These are phyloP conservation scores for Neolamprologus fasciatus DNA, from an alignment of 2,113 vertebrate species.

Conservation along the genomic window DNA sequence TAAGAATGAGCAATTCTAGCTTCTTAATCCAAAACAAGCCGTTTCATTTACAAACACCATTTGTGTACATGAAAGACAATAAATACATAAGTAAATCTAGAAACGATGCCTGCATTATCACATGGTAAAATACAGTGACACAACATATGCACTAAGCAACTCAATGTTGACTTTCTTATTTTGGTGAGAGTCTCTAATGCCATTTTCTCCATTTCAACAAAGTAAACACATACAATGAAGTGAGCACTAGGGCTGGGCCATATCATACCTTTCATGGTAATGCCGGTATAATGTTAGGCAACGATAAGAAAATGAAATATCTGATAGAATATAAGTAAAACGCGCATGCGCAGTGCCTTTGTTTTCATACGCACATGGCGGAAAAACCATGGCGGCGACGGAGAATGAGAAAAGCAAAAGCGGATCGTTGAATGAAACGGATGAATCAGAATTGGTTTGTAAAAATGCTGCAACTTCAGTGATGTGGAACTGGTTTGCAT, in stretches of 20 bases:
- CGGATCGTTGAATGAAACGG: accelerated
- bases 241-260: not conserved
- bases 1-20: not conserved
- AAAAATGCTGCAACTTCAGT: too few species aligned
- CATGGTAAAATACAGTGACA: not conserved
- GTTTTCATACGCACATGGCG: not conserved
- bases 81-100: not conserved
- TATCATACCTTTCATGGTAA: not conserved
- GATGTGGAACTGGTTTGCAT: too few species aligned
- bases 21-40: not conserved
- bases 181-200: not conserved
- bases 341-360: not conserved
- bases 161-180: not conserved
- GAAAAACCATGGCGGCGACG: accelerated
- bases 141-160: not conserved
- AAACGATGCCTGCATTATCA: not conserved
- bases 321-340: accelerated
- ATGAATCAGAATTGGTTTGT: too few species aligned
- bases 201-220: not conserved
- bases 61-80: not conserved
- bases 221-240: not conserved
- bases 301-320: not conserved
- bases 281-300: not conserved
- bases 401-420: not conserved
- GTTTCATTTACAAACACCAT: not conserved